Evolutionary conservation across 2,888 invertebrate genomes (phyloP).

Genomic region (Allygus modestus): DNA sequence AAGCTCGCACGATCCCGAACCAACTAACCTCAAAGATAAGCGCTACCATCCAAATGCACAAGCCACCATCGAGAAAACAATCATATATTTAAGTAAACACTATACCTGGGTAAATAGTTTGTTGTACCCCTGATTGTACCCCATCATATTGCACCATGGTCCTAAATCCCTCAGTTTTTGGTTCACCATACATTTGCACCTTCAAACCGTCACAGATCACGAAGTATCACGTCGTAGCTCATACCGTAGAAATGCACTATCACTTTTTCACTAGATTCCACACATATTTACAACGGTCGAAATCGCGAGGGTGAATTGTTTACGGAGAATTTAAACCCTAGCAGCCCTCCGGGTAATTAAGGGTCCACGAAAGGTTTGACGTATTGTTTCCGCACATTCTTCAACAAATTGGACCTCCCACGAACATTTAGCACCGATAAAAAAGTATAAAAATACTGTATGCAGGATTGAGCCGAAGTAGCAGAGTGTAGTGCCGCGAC

Average conservation of each 20-base stretch:
- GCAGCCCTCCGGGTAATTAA: background rate
- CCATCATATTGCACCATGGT: constrained; percentile 85
- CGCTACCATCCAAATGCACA: background rate
- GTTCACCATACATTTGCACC: constrained; percentile 72
- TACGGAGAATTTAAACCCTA: background rate
- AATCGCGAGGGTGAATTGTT: background rate
- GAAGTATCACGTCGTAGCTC: constrained; percentile 49
- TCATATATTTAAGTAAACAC: background rate
- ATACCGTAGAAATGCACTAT: background rate
- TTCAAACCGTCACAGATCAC: constrained; percentile 19
- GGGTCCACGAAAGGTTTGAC: background rate
- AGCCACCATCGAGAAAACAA: background rate
- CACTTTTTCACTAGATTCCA: background rate
- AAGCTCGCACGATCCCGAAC: background rate
- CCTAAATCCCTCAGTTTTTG: constrained; percentile 73
- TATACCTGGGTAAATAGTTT: constrained; percentile 89
- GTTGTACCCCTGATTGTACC: constrained; percentile 89
- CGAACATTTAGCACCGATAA: background rate
- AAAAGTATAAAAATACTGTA: constrained; percentile 46
- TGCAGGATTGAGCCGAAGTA: background rate
- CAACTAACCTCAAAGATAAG: constrained; percentile 34
- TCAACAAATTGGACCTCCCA: background rate
- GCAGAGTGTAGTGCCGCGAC: constrained; percentile 17
- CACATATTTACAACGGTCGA: background rate
- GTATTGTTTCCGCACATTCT: background rate